Percentiles rank a stretch among this genome's conserved stretches.
These are phyloP conservation scores for Egretta garzetta DNA, from an alignment of 2,113 vertebrate species.

Conservation along the genomic window DNA sequence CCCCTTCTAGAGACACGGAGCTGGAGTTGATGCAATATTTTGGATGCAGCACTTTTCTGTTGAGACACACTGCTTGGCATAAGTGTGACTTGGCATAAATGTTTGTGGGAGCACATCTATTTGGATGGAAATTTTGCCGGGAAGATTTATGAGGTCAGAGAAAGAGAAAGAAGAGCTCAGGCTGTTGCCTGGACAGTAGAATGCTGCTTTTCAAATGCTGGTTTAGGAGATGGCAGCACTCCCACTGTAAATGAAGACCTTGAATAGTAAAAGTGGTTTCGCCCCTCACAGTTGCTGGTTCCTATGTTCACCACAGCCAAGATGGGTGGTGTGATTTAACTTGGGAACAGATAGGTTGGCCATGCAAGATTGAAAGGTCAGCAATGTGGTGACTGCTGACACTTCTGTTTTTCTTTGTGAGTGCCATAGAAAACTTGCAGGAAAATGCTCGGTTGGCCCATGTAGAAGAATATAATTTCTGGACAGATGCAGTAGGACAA, in stretches of 20 bases:
- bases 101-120: slow-evolving; percentile 7
- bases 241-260: slow-evolving; percentile 14
- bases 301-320: neutral
- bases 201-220: neutral
- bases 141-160: slow-evolving; percentile 53
- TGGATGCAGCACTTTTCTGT: slow-evolving; percentile 23
- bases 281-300: neutral
- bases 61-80: neutral
- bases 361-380: neutral
- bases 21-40: slow-evolving; percentile 10
- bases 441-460: neutral
- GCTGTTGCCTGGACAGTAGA: neutral
- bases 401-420: neutral
- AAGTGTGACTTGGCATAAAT: slow-evolving; percentile 59
- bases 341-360: neutral
- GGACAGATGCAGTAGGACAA: neutral
- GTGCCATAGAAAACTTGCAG: neutral
- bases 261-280: neutral
- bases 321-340: neutral
- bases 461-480: neutral
- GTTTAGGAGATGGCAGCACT: neutral
- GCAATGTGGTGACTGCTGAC: neutral
- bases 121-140: slow-evolving; percentile 22
- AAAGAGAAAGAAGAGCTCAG: neutral
- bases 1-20: neutral